Percentiles rank a stretch among this genome's conserved stretches.
Evolutionary conservation across 2,797 vertebrate species (phyloP).

Genomic region (Microcaecilia unicolor): DNA sequence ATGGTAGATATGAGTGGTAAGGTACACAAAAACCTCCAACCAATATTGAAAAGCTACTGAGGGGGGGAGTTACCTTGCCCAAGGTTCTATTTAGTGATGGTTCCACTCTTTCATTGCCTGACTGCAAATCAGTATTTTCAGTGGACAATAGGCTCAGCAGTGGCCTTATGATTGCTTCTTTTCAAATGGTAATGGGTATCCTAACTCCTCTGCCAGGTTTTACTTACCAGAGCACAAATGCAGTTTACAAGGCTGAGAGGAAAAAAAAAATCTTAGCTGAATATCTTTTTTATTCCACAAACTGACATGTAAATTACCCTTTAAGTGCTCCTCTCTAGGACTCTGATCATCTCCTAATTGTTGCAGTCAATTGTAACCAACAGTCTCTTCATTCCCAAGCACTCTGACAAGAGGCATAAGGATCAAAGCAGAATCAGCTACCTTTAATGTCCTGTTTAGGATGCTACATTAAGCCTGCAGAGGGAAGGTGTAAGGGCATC

Average conservation of each 20-base stretch:
- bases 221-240: conserved; percentile 93
- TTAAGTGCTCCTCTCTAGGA: conserved; percentile 91
- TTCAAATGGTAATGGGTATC: conserved; percentile 98
- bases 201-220: conserved; percentile 83
- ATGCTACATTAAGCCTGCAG: conserved; percentile 61
- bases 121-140: conserved; percentile 78
- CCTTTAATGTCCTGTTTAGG: conserved; percentile 72
- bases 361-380: conserved; percentile 98
- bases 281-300: conserved; percentile 88
- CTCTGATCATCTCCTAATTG: conserved; percentile 97
- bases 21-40: conserved; percentile 49
- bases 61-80: conserved; percentile 60
- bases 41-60: conserved; percentile 48
- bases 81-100: conserved; percentile 60
- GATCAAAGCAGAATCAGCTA: conserved; percentile 88
- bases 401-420: conserved; percentile 90
- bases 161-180: conserved; percentile 97
- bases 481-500: conserved; percentile 65
- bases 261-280: conserved; percentile 65
- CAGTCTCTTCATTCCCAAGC: conserved; percentile 92
- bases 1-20: conserved; percentile 52
- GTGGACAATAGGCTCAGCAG: conserved; percentile 96
- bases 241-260: conserved; percentile 91
- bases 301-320: conserved; percentile 98
- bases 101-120: conserved; percentile 65